Evolutionary conservation across 2,113 vertebrate species (phyloP).

Genomic region (Dermatemys mawii): DNA sequence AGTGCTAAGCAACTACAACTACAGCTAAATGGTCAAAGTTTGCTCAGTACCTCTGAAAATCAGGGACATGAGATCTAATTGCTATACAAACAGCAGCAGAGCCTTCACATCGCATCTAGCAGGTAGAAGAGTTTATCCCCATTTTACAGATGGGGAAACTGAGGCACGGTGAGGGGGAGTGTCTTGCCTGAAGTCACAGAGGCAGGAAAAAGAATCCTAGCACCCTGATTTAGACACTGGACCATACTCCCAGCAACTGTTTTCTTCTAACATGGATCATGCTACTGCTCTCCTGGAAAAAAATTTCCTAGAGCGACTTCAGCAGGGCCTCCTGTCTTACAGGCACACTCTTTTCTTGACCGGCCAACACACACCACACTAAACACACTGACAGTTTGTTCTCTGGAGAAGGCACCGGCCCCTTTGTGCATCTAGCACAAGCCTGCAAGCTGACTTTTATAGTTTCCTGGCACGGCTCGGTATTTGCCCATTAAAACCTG

Average conservation of each 20-base stretch:
- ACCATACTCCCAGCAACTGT: neutral
- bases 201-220: neutral
- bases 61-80: neutral
- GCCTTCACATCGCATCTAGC: neutral
- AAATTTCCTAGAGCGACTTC: neutral
- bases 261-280: neutral
- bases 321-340: neutral
- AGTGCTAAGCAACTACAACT: neutral
- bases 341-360: neutral
- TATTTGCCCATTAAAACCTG: neutral
- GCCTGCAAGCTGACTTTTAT: neutral
- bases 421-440: neutral
- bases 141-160: accelerated
- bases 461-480: neutral
- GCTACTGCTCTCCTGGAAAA: neutral
- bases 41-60: neutral
- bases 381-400: conserved; percentile 47
- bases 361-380: accelerated
- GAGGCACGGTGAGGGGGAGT: neutral
- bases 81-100: accelerated
- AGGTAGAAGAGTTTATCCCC: accelerated
- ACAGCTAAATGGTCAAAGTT: neutral
- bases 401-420: accelerated
- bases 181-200: neutral
- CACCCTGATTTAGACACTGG: accelerated